These are phyloP conservation scores for Telmatherina bonti DNA, from an alignment of 2,797 vertebrate genomes.

Conservation along the genomic window DNA sequence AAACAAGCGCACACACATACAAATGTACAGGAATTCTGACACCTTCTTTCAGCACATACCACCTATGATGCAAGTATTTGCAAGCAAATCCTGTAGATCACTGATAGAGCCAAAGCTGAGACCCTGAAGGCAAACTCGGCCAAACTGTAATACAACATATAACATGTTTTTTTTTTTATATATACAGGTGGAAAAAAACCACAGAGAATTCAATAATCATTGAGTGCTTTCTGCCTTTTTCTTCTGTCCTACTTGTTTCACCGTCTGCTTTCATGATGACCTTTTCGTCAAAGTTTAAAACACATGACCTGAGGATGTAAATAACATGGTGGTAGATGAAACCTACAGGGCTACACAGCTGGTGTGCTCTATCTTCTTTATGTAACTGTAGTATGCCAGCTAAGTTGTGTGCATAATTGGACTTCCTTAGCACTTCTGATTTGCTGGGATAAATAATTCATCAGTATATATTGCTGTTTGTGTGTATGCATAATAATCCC, in stretches of 20 bases:
- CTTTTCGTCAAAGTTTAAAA: conserved; percentile 40
- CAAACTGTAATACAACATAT: neutral
- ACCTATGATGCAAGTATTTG: too few species aligned
- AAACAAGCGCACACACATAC: neutral
- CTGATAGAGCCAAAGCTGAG: neutral
- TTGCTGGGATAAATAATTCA: conserved; percentile 28
- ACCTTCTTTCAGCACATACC: neutral
- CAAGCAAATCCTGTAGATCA: neutral
- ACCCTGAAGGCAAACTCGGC: neutral
- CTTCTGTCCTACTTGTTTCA: conserved; percentile 18
- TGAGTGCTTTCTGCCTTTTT: neutral
- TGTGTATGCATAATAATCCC: conserved; percentile 4
- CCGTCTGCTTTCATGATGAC: conserved; percentile 19
- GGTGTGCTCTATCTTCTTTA: conserved; percentile 19
- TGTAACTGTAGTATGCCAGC: neutral
- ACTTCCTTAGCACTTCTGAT: conserved; percentile 13
- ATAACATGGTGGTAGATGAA: conserved; percentile 53
- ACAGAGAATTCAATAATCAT: neutral
- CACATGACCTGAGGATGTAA: conserved; percentile 40
- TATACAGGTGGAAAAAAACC: conserved; percentile 1
- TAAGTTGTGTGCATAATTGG: conserved; percentile 19
- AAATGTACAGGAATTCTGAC: neutral
- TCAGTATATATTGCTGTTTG: conserved; percentile 10
- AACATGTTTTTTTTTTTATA: neutral
- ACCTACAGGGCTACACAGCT: conserved; percentile 21